phyloP scores from a whole-genome alignment of 2,797 vertebrate species.

The Lutjanus argentimaculatus region DNA sequence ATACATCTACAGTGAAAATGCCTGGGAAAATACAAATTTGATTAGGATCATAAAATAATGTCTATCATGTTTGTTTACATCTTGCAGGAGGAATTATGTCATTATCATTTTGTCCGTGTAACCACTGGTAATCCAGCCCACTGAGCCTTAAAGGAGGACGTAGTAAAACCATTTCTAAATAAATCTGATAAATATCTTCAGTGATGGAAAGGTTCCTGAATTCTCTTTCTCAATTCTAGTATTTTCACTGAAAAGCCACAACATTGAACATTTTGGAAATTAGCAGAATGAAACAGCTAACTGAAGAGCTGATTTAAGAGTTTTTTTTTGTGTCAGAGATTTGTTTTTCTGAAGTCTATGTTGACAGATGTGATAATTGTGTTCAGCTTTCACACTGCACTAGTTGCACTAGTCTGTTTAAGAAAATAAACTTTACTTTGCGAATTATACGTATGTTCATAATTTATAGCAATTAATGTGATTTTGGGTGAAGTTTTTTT shows the following conservation, averaged over 20 bases:
- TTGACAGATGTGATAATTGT: not conserved
- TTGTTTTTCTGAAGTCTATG: conserved; percentile 3
- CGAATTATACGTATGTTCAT: not conserved
- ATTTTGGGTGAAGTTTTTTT: too few species aligned
- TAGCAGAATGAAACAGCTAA: not conserved
- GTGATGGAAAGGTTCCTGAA: conserved; percentile 4
- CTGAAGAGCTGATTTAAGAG: conserved; percentile 12
- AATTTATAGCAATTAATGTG: not conserved
- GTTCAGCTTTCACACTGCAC: not conserved
- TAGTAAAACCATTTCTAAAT: conserved; percentile 14
- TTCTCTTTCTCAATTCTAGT: not conserved
- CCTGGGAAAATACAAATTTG: conserved; percentile 23
- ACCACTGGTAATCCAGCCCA: conserved; percentile 10
- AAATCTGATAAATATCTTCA: conserved; percentile 19
- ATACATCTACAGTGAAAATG: not conserved
- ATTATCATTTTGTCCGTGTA: conserved; percentile 26
- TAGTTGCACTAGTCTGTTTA: not conserved
- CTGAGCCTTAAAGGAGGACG: conserved; percentile 12
- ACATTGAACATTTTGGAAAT: conserved; percentile 15
- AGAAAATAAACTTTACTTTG: conserved; percentile 1
- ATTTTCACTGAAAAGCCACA: conserved; percentile 13
- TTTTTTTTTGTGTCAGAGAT: not conserved
- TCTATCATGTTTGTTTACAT: conserved; percentile 39
- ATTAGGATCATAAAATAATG: conserved; percentile 34
- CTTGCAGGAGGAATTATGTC: conserved; percentile 28